These are phyloP conservation scores for Corapipo altera DNA, from an alignment of 2,113 vertebrate species.

Conservation along the genomic window DNA sequence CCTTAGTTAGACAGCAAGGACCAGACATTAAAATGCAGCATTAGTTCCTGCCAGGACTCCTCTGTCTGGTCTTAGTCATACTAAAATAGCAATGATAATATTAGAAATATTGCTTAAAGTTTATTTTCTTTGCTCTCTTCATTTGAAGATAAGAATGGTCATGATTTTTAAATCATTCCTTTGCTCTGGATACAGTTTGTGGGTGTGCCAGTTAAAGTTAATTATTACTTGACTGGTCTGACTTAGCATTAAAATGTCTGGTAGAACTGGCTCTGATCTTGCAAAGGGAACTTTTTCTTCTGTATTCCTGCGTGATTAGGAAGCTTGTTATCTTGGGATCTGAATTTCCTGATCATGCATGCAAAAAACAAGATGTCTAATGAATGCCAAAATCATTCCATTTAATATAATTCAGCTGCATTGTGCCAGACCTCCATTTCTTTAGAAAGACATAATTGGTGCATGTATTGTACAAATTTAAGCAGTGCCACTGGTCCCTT, in stretches of 20 bases:
- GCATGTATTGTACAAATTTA: background rate
- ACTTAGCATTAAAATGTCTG: constrained; percentile 56
- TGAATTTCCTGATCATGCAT: background rate
- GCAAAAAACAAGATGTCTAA: background rate
- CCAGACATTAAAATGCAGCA: background rate
- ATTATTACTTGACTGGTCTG: constrained; percentile 67
- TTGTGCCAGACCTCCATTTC: background rate
- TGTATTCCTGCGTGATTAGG: constrained; percentile 16
- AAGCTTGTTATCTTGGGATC: background rate
- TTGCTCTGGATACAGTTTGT: constrained; percentile 25
- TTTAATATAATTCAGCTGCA: background rate
- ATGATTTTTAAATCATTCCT: constrained; percentile 54
- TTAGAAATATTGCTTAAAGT: constrained; percentile 42
- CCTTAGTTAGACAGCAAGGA: background rate
- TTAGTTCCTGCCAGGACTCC: background rate
- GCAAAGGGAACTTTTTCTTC: constrained; percentile 39
- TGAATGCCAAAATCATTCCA: background rate
- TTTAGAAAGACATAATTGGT: background rate
- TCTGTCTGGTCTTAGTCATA: constrained; percentile 4
- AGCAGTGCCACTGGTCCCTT: background rate
- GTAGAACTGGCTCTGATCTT: constrained; percentile 62
- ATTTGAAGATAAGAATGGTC: constrained; percentile 52
- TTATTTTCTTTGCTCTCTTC: constrained; percentile 29
- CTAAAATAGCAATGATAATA: background rate
- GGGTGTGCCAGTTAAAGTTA: constrained; percentile 59